phyloP scores from a whole-genome alignment of 2,113 vertebrate species.

The Nettapus auritus region DNA sequence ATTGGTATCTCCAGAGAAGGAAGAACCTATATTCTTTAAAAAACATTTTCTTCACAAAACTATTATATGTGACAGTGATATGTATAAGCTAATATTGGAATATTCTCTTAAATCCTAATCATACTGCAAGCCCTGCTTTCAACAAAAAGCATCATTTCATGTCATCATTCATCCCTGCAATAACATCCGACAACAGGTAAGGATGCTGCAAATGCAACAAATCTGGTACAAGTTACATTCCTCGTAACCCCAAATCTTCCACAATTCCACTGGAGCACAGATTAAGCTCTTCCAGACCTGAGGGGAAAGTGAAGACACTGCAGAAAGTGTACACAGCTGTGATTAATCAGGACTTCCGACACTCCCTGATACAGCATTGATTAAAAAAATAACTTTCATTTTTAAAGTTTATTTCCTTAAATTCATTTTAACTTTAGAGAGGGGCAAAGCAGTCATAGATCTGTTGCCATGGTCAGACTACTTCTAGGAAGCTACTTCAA shows the following conservation, averaged over 20 bases:
- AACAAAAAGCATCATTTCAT: neutral
- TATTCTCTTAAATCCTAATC: neutral
- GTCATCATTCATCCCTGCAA: neutral
- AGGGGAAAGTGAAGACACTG: neutral
- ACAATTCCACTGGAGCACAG: neutral
- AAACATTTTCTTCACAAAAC: neutral
- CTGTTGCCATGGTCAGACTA: neutral
- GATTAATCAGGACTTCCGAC: neutral
- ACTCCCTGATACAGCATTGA: neutral
- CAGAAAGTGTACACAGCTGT: neutral
- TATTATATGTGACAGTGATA: neutral
- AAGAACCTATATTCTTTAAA: neutral
- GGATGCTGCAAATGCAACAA: neutral
- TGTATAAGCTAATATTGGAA: neutral
- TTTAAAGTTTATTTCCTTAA: neutral
- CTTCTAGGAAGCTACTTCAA: neutral
- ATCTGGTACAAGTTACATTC: neutral
- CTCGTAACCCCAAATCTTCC: neutral
- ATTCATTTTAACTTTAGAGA: neutral
- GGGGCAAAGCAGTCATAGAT: neutral
- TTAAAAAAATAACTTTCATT: neutral
- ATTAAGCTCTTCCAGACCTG: neutral
- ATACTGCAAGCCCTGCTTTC: neutral
- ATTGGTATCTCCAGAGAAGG: neutral
- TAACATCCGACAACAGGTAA: neutral